Evolutionary conservation across 2,888 invertebrate genomes (phyloP).

Genomic region (Hedya salicella): DNA sequence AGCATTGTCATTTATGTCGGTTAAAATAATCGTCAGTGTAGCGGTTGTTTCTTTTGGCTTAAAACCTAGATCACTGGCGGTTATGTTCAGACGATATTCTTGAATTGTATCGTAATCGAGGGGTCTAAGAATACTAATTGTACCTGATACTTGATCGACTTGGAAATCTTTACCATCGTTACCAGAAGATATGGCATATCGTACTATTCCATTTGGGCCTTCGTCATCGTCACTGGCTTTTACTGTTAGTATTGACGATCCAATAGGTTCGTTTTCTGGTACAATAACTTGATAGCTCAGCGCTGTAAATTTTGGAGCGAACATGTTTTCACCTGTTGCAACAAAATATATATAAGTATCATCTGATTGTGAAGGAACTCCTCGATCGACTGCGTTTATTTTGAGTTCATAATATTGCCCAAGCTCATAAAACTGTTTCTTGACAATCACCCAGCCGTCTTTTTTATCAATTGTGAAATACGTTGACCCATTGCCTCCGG

Average conservation of each 20-base stretch:
- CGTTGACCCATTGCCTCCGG: conserved; percentile 91
- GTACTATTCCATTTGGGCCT: conserved; percentile 95
- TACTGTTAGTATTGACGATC: conserved; percentile 93
- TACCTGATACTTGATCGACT: conserved; percentile 91
- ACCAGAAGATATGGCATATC: conserved; percentile 93
- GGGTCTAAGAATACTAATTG: conserved; percentile 90
- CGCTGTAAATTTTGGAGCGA: conserved; percentile 92
- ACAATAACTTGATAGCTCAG: conserved; percentile 95
- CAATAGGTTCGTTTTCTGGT: conserved; percentile 95
- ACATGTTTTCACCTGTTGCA: conserved; percentile 93
- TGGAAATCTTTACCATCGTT: conserved; percentile 92
- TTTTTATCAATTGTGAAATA: conserved; percentile 89
- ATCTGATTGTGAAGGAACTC: conserved; percentile 94
- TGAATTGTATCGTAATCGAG: conserved; percentile 95
- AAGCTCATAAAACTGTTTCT: conserved; percentile 83
- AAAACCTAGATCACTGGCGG: conserved; percentile 94
- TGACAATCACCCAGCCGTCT: conserved; percentile 93
- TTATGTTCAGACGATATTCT: conserved; percentile 94
- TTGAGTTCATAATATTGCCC: conserved; percentile 88
- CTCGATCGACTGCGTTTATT: conserved; percentile 93
- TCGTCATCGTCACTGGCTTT: conserved; percentile 93
- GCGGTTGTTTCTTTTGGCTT: conserved; percentile 91
- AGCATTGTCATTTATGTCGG: conserved; percentile 97
- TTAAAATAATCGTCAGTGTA: conserved; percentile 92
- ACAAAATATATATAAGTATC: conserved; percentile 90